Evolutionary conservation across 1,140 invertebrate genomes (phyloP).

Genomic region (Holotrichia oblita): DNA sequence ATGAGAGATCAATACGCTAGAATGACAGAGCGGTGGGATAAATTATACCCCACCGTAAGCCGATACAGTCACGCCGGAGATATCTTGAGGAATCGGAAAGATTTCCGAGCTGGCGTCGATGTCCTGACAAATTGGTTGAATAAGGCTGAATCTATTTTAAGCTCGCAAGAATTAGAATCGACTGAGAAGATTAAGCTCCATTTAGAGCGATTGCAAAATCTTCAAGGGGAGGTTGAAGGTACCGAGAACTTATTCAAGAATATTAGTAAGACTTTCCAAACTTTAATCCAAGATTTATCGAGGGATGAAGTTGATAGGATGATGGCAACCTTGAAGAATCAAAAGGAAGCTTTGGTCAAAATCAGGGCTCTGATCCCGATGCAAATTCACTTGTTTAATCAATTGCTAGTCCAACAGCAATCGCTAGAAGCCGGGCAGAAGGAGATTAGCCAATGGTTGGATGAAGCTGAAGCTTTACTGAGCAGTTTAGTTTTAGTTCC

Average conservation of each 20-base stretch:
- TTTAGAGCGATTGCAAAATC: slow-evolving; percentile 78
- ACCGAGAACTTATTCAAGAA: slow-evolving; percentile 91
- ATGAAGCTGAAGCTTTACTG: slow-evolving; percentile 81
- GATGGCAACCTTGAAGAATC: slow-evolving; percentile 88
- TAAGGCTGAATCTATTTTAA: slow-evolving; percentile 76
- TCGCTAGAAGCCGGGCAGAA: slow-evolving; percentile 86
- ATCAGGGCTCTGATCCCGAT: slow-evolving; percentile 82
- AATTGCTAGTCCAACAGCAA: slow-evolving; percentile 89
- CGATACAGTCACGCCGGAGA: slow-evolving; percentile 90
- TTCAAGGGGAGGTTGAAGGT: slow-evolving; percentile 83
- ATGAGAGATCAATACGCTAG: slow-evolving; percentile 78
- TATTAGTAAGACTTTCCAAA: slow-evolving; percentile 90
- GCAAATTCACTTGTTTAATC: slow-evolving; percentile 81
- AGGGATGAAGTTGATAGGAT: slow-evolving; percentile 90
- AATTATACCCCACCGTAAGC: slow-evolving; percentile 82
- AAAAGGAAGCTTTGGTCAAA: slow-evolving; percentile 86
- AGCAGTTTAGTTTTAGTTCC: slow-evolving; percentile 69
- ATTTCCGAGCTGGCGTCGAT: slow-evolving; percentile 81
- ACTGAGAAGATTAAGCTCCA: slow-evolving; percentile 82
- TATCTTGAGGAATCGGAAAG: slow-evolving; percentile 80
- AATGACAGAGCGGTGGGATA: slow-evolving; percentile 82
- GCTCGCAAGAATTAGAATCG: slow-evolving; percentile 74
- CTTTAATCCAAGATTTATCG: slow-evolving; percentile 87
- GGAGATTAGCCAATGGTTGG: slow-evolving; percentile 87
- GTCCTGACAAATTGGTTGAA: slow-evolving; percentile 82